phyloP scores from a whole-genome alignment of 2,888 invertebrate species.

The Ophioninae sp. region DNA sequence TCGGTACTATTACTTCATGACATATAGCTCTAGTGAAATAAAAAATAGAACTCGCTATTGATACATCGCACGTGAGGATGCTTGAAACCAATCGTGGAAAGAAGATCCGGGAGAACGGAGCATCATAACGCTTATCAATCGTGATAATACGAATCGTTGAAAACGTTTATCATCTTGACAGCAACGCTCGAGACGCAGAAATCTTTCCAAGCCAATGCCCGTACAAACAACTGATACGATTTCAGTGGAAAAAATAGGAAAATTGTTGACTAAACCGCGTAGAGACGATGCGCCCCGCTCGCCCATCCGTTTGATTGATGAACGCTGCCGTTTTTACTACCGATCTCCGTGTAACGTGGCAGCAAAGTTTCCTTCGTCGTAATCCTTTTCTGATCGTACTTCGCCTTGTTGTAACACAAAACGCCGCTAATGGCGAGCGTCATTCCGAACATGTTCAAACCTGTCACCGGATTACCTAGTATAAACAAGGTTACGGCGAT shows the following conservation, averaged over 20 bases:
- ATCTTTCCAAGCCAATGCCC: slow-evolving; percentile 63
- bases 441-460: slow-evolving; percentile 94
- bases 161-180: not conserved
- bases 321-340: slow-evolving; percentile 66
- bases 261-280: slow-evolving; percentile 72
- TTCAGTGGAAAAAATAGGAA: slow-evolving; percentile 18
- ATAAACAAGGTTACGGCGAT: slow-evolving; percentile 93
- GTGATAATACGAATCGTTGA: not conserved
- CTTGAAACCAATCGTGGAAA: too few relatives aligned
- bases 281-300: slow-evolving; percentile 69
- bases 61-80: too few relatives aligned
- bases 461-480: slow-evolving; percentile 95
- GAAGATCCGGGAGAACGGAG: too few relatives aligned
- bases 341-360: slow-evolving; percentile 79
- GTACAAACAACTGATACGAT: slow-evolving; percentile 8
- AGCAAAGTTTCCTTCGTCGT: slow-evolving; percentile 83
- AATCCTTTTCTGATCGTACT: slow-evolving; percentile 85
- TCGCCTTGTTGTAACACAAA: slow-evolving; percentile 93
- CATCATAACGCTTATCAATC: not conserved
- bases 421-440: slow-evolving; percentile 94
- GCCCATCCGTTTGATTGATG: slow-evolving; percentile 74
- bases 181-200: slow-evolving; percentile 20
- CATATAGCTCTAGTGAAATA: too few relatives aligned
- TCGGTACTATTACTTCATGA: too few relatives aligned
- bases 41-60: too few relatives aligned